Percentiles rank a stretch among this genome's conserved stretches.
Evolutionary conservation across 2,888 invertebrate species (phyloP).

Genomic region (Hyposoter dolosus): DNA sequence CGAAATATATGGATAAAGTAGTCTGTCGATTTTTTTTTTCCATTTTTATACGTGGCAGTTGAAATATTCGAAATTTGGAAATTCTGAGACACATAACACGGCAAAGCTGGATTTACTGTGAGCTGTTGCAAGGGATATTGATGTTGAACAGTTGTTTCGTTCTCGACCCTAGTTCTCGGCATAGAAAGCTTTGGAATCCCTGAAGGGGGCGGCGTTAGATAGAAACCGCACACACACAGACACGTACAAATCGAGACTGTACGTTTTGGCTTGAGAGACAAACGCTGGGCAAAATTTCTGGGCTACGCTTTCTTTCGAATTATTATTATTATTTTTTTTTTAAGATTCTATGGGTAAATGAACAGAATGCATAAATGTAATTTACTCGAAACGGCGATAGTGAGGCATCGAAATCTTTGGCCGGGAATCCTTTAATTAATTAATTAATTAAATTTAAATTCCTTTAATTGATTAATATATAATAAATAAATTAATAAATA

Average conservation of each 20-base stretch:
- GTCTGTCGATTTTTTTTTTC: background rate
- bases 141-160: conserved; percentile 27
- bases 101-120: background rate
- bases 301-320: conserved; percentile 22
- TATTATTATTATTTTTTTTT: conserved; percentile 17
- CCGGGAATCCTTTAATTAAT: conserved; percentile 57
- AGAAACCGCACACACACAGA: conserved; percentile 24
- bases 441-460: no score
- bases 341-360: background rate
- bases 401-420: conserved; percentile 51
- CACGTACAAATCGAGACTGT: background rate
- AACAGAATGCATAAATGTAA: background rate
- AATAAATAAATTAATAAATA: no score
- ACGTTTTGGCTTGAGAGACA: background rate
- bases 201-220: conserved; percentile 53
- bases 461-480: no score
- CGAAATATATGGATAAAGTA: background rate
- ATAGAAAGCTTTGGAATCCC: conserved; percentile 41
- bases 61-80: background rate
- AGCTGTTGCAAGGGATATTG: background rate
- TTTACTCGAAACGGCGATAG: conserved; percentile 29
- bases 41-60: background rate
- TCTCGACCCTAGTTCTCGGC: conserved; percentile 38
- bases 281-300: conserved; percentile 42
- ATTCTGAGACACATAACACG: background rate